Conservation (phyloP, 1,140 invertebrate genomes). For the Bombus cullumanus region DNA sequence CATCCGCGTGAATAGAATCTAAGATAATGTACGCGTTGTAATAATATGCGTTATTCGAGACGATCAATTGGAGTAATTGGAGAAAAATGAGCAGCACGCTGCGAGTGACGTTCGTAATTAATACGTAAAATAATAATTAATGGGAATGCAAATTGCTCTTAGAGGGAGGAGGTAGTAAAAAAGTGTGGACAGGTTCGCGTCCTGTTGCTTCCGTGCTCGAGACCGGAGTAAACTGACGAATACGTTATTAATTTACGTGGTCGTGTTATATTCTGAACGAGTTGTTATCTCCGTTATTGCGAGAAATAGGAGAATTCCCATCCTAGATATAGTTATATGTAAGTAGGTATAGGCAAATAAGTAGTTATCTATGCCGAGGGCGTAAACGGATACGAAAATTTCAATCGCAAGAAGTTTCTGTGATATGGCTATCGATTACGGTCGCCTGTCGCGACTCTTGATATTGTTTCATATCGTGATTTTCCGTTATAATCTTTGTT, state of each 20-base stretch:
- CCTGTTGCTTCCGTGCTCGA: not conserved
- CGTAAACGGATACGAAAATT: not conserved
- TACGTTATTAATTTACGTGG: not conserved
- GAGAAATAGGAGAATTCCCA: not conserved
- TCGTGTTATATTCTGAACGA: not conserved
- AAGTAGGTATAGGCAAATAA: not conserved
- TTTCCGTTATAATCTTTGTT: not conserved
- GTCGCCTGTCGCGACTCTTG: not conserved
- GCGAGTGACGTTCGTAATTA: not conserved
- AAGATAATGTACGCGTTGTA: not conserved
- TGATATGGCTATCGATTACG: too few relatives aligned
- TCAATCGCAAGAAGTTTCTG: too few relatives aligned
- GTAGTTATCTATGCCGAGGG: not conserved
- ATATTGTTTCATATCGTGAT: not conserved
- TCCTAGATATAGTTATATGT: too few relatives aligned
- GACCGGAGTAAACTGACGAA: not conserved
- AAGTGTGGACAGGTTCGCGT: not conserved
- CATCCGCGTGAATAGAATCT: too few relatives aligned
- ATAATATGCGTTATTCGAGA: too few relatives aligned
- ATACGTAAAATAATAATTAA: not conserved
- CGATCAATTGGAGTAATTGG: not conserved
- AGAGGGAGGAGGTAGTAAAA: not conserved
- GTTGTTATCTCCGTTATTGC: not conserved
- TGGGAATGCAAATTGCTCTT: not conserved
- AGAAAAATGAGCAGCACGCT: not conserved